Evolutionary conservation across 1,140 invertebrate species (phyloP), one percentile per base, ranked within the genome.

Genomic region (Heliconius himera): DNA sequence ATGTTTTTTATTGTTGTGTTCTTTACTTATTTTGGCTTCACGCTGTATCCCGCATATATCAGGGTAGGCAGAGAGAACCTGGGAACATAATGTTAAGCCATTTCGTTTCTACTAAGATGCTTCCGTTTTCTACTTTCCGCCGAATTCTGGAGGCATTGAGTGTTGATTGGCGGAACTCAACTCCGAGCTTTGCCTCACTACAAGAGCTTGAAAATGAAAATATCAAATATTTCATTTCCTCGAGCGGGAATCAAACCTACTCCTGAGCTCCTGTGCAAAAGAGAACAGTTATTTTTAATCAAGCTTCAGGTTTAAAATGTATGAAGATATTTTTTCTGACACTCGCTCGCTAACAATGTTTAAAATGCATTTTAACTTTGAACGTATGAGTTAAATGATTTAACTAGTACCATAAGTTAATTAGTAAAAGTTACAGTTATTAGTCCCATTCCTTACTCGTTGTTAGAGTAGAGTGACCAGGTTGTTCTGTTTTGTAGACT

Each of bases 341-440:
- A 46, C 41, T 46, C 11, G 22, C 11, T 66, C 60, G 22, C 11
- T 29, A 66, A 66, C 60, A 66, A 26, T 66, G 22, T 66, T 66
- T 26, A 4, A 66, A 66, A 66, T 66, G 60, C 60, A 66, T 66
- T 66, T 66, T 66, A 66, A 66, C 22, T 66, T 66, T 66, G 60
- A 66, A 26, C 60, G 60, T 26, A 66, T 16, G 60, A 29, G 60
- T 66, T 66, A 66, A 56, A 26, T 66, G 60, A 26, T 66, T 66
- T 66, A 26, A 66, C 60, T 26, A n/a, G 60, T 9, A 66, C 60
- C 11, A 26, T 26, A 66, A 66, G 22, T 66, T 66, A 26, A 26
- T 8, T 66, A 11, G 60, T 66, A 66, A 66, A 56, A 56, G 49
- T 51, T 51, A 51, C 16, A 20, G 60, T 66, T 26, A 66, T 26